Evolutionary conservation across 2,113 vertebrate species (phyloP), one percentile per base, ranked within the genome.

Genomic region (Apteryx mantelli): DNA sequence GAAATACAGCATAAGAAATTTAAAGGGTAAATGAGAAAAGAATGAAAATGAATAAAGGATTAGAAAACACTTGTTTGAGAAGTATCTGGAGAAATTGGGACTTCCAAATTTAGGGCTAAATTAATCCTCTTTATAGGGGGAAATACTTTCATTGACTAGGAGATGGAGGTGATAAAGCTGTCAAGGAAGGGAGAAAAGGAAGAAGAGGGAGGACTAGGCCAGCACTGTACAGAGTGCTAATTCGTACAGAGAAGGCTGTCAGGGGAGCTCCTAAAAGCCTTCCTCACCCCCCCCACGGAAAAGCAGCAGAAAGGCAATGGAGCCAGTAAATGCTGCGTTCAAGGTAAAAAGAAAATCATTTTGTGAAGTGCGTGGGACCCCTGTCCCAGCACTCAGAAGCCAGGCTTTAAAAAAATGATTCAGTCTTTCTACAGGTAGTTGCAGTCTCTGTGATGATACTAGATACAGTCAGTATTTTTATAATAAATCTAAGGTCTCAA

Each of bases 191-290:
- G 28, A 82, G 48, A 58, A 58, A 73, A 89, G 48, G 61, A 78
- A 18, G 19, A 89, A 14, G 13, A 50, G 38, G 19, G 13, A 58
- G 26, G 52, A 15, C 16, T 65, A 46, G 61, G n/a, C 26, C 56
- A 60, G 30, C 30, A 60, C 9, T 42, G 14, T 32, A n/a, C 0
- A 2, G 17, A 68, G 28, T 15, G 44, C 0, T 0, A 38, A 81
- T 58, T 28, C 42, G n/a, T 9, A 81, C 30, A 50, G 38, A n/a
- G 16, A 32, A 44, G 30, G 6, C 42, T 53, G 32, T 63, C n/a
- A 6, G 30, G 2, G 22, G 21, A 38, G n/a, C 5, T 76, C 19
- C 68, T 61, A 13, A 28, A 73, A 63, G 10, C 16, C n/a, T 69
- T 85, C 68, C 60, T 85, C 19, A 68, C 48, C 46, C 48, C 46